Base-by-base conservation (phyloP, 2,113 vertebrate species). In the Pelusios castaneus region DNA sequence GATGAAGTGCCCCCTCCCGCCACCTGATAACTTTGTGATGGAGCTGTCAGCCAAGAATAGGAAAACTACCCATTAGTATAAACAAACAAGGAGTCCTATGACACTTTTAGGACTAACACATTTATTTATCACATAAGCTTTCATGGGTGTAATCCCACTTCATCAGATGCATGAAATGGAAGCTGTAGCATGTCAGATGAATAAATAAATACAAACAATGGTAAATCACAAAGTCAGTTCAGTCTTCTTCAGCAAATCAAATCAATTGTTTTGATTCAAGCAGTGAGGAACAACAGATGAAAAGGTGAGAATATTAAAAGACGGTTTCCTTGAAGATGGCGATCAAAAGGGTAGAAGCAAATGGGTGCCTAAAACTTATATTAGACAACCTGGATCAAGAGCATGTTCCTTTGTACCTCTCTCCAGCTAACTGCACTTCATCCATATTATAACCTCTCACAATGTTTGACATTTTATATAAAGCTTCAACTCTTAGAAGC, bases 381-480 rank as follows among this genome's bases (percentile, higher is more conserved):
- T 67, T 67, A 67, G 63, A 10, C 93, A 84, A 25, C 76, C 87
- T 87, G 56, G 93, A 91, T 92, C 78, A 95, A 80, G 90, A 95
- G 87, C 80, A 87, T 22, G 24, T 16, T 80, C 70, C 77, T 91
- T 89, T 87, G 82, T 70, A 82, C 51, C 88, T 51, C 82, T 2
- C 2, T 80, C 60, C 84, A 0, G n/a, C 88, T 95, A 70, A 63
- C 73, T 92, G 63, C 56, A 93, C 80, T 80, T 84, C 87, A 79
- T 43, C 43, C 8, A 81, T 79, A 91, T 80, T 82, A 34, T 16
- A 85, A 80, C 77, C 87, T 93, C 49, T 92, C 85, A 55, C 84
- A 82, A 89, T 77, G 84, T 93, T 91, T 95, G 87, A 89, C 92
- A 86, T 83, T 85, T 88, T 90, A 82, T 73, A 91, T 97, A 94